Percentiles rank a stretch among this genome's conserved stretches.
Evolutionary conservation across 2,888 invertebrate species (phyloP).

Genomic region (Lasius fuliginosus): DNA sequence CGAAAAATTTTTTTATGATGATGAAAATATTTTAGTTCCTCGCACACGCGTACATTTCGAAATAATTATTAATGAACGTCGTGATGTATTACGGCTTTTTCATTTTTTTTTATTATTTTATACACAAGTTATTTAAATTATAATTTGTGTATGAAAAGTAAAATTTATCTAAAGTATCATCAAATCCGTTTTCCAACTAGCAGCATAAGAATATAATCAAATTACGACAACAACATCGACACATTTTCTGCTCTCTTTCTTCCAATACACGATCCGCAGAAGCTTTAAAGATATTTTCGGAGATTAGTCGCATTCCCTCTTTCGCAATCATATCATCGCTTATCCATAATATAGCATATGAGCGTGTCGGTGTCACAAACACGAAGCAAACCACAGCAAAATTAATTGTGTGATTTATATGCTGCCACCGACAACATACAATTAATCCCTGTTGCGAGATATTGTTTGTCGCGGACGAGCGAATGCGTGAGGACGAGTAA

Average conservation of each 20-base stretch:
- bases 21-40: background rate
- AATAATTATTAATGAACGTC: background rate
- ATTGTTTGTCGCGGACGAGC: constrained; percentile 77
- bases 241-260: background rate
- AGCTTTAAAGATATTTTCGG: constrained; percentile 12
- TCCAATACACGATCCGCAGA: background rate
- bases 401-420: constrained; percentile 83
- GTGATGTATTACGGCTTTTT: background rate
- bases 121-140: background rate
- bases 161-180: background rate
- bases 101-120: background rate
- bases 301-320: background rate
- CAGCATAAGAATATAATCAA: background rate
- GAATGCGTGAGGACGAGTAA: constrained; percentile 68
- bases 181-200: background rate
- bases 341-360: constrained; percentile 50
- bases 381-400: constrained; percentile 50
- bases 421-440: constrained; percentile 82
- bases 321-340: constrained; percentile 14
- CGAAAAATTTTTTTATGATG: background rate
- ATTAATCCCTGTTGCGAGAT: constrained; percentile 82
- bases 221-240: background rate
- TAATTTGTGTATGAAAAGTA: background rate
- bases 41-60: background rate
- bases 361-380: constrained; percentile 47